Percentiles rank a stretch among this genome's conserved stretches.
Evolutionary conservation across 2,888 invertebrate species (phyloP).

Genomic region (Caenorhabditis becei): DNA sequence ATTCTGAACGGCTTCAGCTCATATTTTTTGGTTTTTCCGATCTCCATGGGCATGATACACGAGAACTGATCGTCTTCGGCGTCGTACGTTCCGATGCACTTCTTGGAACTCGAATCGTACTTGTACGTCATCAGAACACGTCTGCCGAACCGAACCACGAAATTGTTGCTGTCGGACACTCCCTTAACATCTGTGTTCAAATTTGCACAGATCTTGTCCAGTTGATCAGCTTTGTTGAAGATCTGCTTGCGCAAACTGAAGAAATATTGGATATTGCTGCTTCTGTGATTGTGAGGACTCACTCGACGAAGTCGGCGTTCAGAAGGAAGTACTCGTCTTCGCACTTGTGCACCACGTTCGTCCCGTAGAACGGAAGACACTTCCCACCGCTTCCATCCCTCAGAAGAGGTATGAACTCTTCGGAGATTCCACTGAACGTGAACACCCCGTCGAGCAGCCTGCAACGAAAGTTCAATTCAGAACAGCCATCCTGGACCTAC

Average conservation of each 20-base stretch:
- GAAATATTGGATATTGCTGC: neutral
- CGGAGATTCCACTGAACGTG: constrained; percentile 34
- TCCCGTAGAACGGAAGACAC: constrained; percentile 41
- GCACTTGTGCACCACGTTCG: constrained; percentile 29
- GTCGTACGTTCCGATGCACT: constrained; percentile 56
- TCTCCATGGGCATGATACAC: constrained; percentile 11
- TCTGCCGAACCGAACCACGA: constrained; percentile 21
- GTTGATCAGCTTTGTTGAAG: neutral
- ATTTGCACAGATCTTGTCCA: neutral
- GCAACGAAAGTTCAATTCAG: neutral
- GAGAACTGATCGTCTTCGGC: constrained; percentile 39
- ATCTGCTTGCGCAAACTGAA: neutral
- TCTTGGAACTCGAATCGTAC: constrained; percentile 8
- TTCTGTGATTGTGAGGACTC: neutral
- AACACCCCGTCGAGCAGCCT: constrained; percentile 42
- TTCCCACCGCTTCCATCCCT: neutral
- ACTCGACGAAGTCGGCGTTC: constrained; percentile 38
- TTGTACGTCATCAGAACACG: constrained; percentile 42
- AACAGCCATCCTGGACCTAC: neutral
- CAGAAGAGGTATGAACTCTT: neutral
- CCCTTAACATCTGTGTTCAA: neutral
- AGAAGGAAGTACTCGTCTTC: constrained; percentile 38
- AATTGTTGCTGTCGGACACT: neutral
- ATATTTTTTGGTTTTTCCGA: neutral
- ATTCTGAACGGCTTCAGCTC: constrained; percentile 5